A percentile compares a stretch with the other conserved stretches of the same genome.
These are phyloP conservation scores for Zhuqinia jingwanae DNA, from an alignment of 2,888 invertebrate genomes.

Conservation along the genomic window DNA sequence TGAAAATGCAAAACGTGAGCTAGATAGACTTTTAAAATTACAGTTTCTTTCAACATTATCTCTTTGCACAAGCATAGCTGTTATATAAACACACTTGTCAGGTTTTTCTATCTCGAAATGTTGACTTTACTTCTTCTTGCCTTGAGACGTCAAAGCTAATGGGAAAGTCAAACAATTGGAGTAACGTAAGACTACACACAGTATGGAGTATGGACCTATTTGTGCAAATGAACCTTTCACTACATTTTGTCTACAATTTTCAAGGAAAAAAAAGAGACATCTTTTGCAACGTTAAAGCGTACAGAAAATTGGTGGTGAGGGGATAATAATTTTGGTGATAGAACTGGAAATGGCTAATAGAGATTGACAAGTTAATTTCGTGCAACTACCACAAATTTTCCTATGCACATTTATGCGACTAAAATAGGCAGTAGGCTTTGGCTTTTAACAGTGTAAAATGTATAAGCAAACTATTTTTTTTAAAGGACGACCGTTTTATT, in stretches of 20 bases:
- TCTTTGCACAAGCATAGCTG: too few species aligned
- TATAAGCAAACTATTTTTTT: not conserved
- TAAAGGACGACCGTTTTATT: constrained; percentile 6
- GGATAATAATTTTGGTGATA: not conserved
- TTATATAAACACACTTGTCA: too few species aligned
- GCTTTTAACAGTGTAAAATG: not conserved
- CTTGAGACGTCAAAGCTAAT: too few species aligned
- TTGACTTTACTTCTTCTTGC: not conserved
- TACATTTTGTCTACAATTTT: too few species aligned
- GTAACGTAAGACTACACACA: too few species aligned
- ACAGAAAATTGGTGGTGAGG: not conserved
- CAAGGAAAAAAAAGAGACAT: not conserved
- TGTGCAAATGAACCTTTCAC: too few species aligned
- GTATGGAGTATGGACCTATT: too few species aligned
- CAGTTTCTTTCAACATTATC: too few species aligned
- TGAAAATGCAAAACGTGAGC: too few species aligned
- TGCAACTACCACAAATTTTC: not conserved
- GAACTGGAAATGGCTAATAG: not conserved
- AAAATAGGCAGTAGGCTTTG: not conserved
- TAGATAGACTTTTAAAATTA: too few species aligned
- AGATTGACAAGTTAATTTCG: constrained; percentile 22
- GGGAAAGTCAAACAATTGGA: constrained; percentile 27
- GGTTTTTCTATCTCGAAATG: not conserved
- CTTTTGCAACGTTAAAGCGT: not conserved
- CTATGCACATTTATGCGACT: not conserved